phyloP scores from a whole-genome alignment of 1,140 invertebrate genomes.

The Venturia canescens region DNA sequence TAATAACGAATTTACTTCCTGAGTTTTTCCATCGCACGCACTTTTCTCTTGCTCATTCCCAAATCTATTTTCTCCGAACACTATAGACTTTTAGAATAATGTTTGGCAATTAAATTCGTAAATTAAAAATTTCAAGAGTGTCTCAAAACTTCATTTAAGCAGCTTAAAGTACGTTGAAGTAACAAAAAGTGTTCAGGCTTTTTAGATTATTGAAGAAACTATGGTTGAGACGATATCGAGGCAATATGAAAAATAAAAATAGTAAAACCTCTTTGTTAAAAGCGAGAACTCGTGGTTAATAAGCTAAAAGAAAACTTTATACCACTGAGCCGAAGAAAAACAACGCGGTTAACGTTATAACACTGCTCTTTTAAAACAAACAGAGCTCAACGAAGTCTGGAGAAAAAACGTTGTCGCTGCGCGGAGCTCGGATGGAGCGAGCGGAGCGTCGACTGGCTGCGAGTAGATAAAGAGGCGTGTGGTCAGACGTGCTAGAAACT shows the following conservation, averaged over 20 bases:
- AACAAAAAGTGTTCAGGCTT: not conserved
- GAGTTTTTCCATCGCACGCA: no score
- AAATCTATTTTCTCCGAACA: no score
- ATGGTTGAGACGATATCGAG: not conserved
- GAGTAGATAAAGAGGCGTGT: not conserved
- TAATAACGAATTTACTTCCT: no score
- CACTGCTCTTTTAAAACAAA: not conserved
- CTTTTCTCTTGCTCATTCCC: no score
- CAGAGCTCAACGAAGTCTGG: not conserved
- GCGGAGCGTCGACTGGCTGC: not conserved
- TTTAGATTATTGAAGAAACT: not conserved
- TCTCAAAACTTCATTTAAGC: no score
- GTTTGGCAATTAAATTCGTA: no score
- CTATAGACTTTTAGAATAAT: no score
- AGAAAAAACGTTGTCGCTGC: not conserved
- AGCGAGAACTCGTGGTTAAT: not conserved
- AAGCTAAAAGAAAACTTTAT: not conserved
- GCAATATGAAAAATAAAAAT: not conserved
- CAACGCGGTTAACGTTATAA: not conserved
- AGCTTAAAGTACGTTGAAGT: no score
- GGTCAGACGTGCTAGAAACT: not conserved
- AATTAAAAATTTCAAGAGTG: no score
- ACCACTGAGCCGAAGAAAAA: not conserved
- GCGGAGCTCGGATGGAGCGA: no score
- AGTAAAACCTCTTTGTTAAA: not conserved